Conservation (phyloP, 1,140 invertebrate species). For the Caenorhabditis elegans region WBcel235 BX284602.5:9794501-9795000, state of each 20-base stretch:
- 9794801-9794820: background rate
- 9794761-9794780: background rate
- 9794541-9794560: constrained; percentile 31
- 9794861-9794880: constrained; percentile 45
- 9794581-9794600: constrained; percentile 57
- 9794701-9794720: background rate
- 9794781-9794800: background rate
- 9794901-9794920: constrained; percentile 42
- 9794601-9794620: background rate
- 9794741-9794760: background rate
- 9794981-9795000: constrained; percentile 14
- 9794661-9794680: background rate
- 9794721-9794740: no score
- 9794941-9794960: constrained; percentile 15
- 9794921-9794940: constrained; percentile 44
- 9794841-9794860: no score
- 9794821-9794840: no score
- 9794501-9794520: background rate
- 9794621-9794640: background rate
- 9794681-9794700: no score
- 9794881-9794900: constrained; percentile 30
- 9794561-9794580: constrained; percentile 51
- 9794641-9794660: background rate
- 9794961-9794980: no score
- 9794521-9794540: constrained; percentile 4